Base-by-base conservation (phyloP, 2,888 invertebrate species). In the Trisateles emortualis region DNA sequence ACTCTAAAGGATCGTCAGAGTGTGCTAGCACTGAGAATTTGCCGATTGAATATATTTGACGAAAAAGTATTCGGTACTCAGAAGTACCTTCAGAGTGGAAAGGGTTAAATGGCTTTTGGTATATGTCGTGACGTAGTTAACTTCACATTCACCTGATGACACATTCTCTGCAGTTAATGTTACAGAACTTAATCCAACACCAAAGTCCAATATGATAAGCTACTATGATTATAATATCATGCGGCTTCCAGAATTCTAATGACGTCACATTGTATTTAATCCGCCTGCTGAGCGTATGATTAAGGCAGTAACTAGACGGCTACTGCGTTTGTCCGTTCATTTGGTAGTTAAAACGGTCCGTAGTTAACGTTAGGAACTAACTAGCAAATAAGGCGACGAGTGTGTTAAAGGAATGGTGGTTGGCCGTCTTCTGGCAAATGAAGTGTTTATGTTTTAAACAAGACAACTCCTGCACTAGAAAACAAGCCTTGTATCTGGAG, bases 281-380 rank as follows among this genome's bases (percentile, higher is more conserved):
- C 36, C 36, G 29, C 17, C 26, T 36, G 45, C 17, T 10, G 8
- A 14, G 26, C 17, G 29, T 22, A 17, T 46, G 45, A 46, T 46
- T 46, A 38, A 36, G 45, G 11, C 32, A 19, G 11, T 45, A 36
- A 45, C 17, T 10, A 36, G 9, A 36, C 36, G 14, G 45, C 38
- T 38, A 29, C 17, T 38, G 17, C 17, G 9, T 17, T 32, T 9
- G 13, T 32, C 32, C 29, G 17, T n/a, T 17, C 19, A 19, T 42
- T 32, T n/a, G 32, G 13, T n/a, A 11, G 32, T 11, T 16, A 32
- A 32, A 19, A 26, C 8, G 26, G 26, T 26, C 26, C 26, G 32
- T 35, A 32, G 2, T 32, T 3, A n/a, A 11, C 11, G 13, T n/a
- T n/a, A n/a, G 13, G 11, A 11, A 8, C 26, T 26, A 26, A 26